phyloP scores from a whole-genome alignment of 2,113 vertebrate genomes.

The Phalacrocorax carbo region DNA sequence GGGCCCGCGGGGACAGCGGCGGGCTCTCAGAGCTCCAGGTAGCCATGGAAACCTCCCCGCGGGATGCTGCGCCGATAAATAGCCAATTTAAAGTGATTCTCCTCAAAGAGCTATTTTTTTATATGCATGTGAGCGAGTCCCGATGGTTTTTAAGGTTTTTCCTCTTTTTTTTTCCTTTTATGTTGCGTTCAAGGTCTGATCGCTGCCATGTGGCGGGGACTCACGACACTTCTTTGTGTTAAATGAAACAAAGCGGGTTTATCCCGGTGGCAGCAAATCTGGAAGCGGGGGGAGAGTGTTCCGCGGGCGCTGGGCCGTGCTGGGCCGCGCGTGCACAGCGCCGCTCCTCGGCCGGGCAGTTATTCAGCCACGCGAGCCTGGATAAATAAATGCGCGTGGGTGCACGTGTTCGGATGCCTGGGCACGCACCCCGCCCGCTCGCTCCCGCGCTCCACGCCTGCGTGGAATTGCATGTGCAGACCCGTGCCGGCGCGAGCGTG shows the following conservation, averaged over 20 bases:
- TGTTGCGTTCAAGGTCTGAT: background rate
- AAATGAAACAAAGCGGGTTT: background rate
- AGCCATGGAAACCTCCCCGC: constrained; percentile 61
- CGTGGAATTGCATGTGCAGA: too few relatives aligned
- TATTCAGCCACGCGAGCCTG: background rate
- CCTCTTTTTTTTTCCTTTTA: too few relatives aligned
- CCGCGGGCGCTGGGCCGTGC: background rate
- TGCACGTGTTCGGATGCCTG: accelerated
- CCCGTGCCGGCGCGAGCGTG: background rate
- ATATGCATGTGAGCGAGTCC: background rate
- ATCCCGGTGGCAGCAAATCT: background rate
- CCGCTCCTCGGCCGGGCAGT: accelerated
- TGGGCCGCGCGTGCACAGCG: background rate
- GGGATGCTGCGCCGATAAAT: constrained; percentile 39
- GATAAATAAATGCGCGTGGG: accelerated
- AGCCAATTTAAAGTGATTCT: constrained; percentile 41
- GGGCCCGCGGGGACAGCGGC: background rate
- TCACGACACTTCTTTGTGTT: background rate
- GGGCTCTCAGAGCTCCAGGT: constrained; percentile 18
- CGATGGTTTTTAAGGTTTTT: background rate
- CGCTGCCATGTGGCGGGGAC: accelerated
- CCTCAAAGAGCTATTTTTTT: background rate
- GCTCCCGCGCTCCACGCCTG: accelerated
- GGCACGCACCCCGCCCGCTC: background rate
- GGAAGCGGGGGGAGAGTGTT: accelerated